These are phyloP conservation scores for Cheilosia grossa DNA, from an alignment of 2,888 invertebrate genomes.

Conservation along the genomic window DNA sequence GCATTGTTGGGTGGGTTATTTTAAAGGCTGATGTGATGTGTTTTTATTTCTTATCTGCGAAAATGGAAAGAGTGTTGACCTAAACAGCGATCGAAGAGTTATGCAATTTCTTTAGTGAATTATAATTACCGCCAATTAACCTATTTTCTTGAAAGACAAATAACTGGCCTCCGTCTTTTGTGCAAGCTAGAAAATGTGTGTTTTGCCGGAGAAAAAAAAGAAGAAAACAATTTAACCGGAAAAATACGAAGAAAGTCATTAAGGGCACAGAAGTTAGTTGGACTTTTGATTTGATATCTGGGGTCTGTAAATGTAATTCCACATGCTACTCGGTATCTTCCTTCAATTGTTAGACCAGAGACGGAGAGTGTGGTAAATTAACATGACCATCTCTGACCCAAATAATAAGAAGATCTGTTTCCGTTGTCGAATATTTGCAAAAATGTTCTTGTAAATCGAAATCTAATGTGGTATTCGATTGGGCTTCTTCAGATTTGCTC, in stretches of 20 bases:
- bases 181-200: neutral
- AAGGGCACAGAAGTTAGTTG: conserved; percentile 9
- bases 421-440: too few relatives aligned
- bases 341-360: too few relatives aligned
- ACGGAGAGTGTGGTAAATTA: too few relatives aligned
- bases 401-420: too few relatives aligned
- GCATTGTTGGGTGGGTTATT: neutral
- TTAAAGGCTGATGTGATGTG: neutral
- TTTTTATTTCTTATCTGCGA: neutral
- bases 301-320: neutral
- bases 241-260: conserved; percentile 17
- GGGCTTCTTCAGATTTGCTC: too few relatives aligned
- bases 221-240: neutral
- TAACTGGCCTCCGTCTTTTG: neutral
- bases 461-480: too few relatives aligned
- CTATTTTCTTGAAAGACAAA: conserved; percentile 9
- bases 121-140: conserved; percentile 31
- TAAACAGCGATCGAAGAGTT: conserved; percentile 9
- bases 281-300: neutral
- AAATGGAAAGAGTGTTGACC: conserved; percentile 13
- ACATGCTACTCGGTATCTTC: too few relatives aligned
- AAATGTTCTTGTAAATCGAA: too few relatives aligned
- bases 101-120: conserved; percentile 18
- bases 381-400: too few relatives aligned
- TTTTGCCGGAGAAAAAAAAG: neutral